Evolutionary conservation across 2,113 vertebrate species (phyloP).

Genomic region (Pseudonaja textilis): DNA sequence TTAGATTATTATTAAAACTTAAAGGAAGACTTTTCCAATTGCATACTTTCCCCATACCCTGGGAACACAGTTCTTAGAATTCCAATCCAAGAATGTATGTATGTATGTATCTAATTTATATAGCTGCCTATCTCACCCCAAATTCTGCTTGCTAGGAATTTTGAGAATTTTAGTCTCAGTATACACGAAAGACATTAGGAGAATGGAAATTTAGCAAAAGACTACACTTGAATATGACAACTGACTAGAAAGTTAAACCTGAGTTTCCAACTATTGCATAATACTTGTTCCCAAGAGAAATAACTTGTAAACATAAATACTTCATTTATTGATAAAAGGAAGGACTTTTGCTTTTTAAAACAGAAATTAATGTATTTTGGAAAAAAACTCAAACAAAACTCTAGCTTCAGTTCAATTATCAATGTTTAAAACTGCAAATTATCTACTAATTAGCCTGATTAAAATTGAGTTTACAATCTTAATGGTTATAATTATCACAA

Average conservation of each 20-base stretch:
- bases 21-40: not conserved
- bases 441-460: constrained; percentile 7
- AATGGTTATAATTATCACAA: constrained; percentile 4
- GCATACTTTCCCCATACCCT: not conserved
- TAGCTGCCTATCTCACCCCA: not conserved
- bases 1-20: not conserved
- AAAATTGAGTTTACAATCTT: not conserved
- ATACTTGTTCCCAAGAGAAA: not conserved
- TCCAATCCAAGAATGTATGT: not conserved
- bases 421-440: not conserved
- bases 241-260: not conserved
- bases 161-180: not conserved
- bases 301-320: not conserved
- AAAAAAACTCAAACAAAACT: not conserved
- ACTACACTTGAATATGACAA: too few relatives aligned
- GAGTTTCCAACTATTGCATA: not conserved
- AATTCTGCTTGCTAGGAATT: not conserved
- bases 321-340: not conserved
- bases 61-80: not conserved
- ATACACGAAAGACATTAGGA: not conserved
- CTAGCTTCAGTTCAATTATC: not conserved
- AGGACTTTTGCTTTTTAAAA: not conserved
- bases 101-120: not conserved
- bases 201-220: not conserved
- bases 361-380: not conserved